These are phyloP conservation scores for Cyprinodon diabolis DNA, from an alignment of 2,797 vertebrate species.

Conservation along the genomic window DNA sequence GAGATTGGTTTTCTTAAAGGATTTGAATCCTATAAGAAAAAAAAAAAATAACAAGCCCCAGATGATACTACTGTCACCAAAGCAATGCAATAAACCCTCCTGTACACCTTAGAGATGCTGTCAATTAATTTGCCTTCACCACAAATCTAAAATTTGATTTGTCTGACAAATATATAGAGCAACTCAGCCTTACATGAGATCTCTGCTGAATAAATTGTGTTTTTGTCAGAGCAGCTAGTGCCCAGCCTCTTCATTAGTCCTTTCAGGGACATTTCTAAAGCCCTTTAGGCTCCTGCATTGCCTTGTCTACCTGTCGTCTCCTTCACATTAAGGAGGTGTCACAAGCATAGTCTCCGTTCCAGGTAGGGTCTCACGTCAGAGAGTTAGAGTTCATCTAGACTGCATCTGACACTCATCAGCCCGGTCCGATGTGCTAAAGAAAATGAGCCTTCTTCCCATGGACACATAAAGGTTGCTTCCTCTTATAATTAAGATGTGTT, in stretches of 20 bases:
- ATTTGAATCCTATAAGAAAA: conserved; percentile 28
- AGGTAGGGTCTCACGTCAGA: conserved; percentile 83
- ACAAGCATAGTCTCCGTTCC: conserved; percentile 73
- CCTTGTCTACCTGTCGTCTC: conserved; percentile 56
- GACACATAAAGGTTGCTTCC: conserved; percentile 22
- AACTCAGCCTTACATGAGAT: conserved; percentile 23
- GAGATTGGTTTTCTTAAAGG: conserved; percentile 14
- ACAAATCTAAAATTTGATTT: conserved; percentile 31
- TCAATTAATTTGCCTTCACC: conserved; percentile 31
- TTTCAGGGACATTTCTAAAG: conserved; percentile 18
- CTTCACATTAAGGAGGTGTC: conserved; percentile 53
- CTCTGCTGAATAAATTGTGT: conserved; percentile 16
- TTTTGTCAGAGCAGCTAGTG: conserved; percentile 9
- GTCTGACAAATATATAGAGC: conserved; percentile 14
- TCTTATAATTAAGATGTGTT: conserved; percentile 7
- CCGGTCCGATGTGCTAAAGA: conserved; percentile 87
- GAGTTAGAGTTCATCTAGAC: conserved; percentile 86
- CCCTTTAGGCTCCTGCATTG: conserved; percentile 4
- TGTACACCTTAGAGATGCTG: conserved; percentile 27
- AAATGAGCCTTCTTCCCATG: conserved; percentile 88
- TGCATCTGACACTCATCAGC: conserved; percentile 85
- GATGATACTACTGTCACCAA: conserved; percentile 23
- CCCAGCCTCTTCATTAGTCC: conserved; percentile 2
- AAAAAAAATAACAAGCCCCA: not conserved
- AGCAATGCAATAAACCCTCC: conserved; percentile 8